A percentile compares a stretch with the other conserved stretches of the same genome.
Evolutionary conservation across 2,797 vertebrate species (phyloP).

Genomic region (Eurystomus glaucurus): DNA sequence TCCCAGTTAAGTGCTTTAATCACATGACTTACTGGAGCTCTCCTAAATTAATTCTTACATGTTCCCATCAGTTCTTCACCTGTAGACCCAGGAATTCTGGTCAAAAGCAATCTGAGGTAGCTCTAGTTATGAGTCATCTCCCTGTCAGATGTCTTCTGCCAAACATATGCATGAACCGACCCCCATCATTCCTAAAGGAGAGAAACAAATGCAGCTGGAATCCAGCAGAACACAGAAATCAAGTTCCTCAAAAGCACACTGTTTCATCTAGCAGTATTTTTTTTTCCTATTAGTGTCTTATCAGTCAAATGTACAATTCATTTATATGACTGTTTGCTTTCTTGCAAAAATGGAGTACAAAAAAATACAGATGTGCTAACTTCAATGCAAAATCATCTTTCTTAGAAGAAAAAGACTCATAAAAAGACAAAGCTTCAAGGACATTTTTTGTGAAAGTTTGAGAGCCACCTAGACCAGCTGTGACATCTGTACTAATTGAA

Average conservation of each 20-base stretch:
- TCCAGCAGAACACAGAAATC: background rate
- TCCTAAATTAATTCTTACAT: conserved; percentile 35
- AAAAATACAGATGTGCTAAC: conserved; percentile 15
- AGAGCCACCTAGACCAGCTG: conserved; percentile 83
- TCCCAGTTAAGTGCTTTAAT: conserved; percentile 46
- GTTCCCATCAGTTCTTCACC: conserved; percentile 63
- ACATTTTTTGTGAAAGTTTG: conserved; percentile 77
- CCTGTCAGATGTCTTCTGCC: background rate
- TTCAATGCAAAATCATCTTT: conserved; percentile 67
- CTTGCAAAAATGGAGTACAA: background rate
- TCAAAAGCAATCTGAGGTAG: background rate
- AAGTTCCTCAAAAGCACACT: background rate
- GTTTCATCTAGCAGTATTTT: background rate
- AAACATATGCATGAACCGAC: background rate
- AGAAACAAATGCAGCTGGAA: background rate
- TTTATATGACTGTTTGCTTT: background rate
- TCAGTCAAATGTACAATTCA: background rate
- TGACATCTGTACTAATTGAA: conserved; percentile 88
- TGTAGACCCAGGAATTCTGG: conserved; percentile 13
- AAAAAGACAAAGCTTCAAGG: conserved; percentile 83
- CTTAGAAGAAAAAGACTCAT: conserved; percentile 50
- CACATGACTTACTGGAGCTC: conserved; percentile 64
- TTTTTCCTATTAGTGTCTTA: background rate
- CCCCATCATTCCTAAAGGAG: background rate
- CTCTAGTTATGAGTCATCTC: background rate